These are phyloP conservation scores for Neofelis nebulosa DNA, from an alignment of 2,113 vertebrate genomes.

Conservation along the genomic window DNA sequence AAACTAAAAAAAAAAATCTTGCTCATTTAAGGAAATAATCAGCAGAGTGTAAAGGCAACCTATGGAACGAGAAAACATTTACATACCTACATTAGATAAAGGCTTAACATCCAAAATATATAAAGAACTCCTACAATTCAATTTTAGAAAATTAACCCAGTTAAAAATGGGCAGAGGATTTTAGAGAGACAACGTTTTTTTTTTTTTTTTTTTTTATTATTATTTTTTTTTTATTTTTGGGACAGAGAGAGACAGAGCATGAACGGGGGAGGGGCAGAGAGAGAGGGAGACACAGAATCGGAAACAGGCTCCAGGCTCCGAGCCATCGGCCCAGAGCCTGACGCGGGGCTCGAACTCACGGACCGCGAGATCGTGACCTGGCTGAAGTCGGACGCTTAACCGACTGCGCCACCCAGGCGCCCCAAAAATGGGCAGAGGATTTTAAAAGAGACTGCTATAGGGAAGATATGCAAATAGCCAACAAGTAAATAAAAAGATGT, in stretches of 20 bases:
- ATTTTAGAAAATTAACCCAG: background rate
- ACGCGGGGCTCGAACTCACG: no score
- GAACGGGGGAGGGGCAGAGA: no score
- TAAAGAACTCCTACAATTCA: background rate
- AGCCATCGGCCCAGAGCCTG: no score
- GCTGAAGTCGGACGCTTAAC: no score
- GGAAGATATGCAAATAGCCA: background rate
- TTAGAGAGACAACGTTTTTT: no score
- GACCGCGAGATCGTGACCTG: no score
- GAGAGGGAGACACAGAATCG: no score
- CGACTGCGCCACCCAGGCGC: no score
- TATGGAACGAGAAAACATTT: background rate
- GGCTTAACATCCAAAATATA: background rate
- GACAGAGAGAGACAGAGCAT: no score
- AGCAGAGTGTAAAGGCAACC: background rate
- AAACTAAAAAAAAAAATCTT: background rate
- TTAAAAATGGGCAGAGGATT: background rate
- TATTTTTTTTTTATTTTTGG: no score
- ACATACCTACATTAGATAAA: background rate
- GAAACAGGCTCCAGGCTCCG: no score
- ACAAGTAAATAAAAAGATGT: background rate
- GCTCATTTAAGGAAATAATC: background rate
- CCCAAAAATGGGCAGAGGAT: background rate
- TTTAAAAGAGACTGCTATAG: background rate
- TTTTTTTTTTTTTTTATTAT: no score